phyloP scores from a whole-genome alignment of 1,140 invertebrate species.

The Pseudomyrmex flavicornis region DNA sequence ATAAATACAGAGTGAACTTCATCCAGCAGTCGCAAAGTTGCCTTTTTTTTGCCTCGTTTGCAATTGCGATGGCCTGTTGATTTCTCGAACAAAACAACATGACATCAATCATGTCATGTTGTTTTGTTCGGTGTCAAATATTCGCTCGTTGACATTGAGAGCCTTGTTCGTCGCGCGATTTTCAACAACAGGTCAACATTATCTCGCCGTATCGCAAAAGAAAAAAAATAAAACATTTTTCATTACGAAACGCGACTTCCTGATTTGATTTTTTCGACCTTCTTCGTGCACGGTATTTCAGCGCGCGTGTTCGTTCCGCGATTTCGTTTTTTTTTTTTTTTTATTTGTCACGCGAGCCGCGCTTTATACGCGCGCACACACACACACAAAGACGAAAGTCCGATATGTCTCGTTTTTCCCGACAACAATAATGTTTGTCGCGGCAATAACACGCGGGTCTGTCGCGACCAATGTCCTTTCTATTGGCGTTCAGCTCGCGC shows the following conservation, averaged over 20 bases:
- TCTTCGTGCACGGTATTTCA: not conserved
- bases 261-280: not conserved
- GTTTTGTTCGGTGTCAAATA: not conserved
- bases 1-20: no score
- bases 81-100: no score
- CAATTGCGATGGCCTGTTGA: not conserved
- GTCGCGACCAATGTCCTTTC: not conserved
- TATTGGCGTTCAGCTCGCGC: not conserved
- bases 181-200: not conserved
- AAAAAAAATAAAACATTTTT: not conserved
- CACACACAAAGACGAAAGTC: slow-evolving; percentile 31
- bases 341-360: not conserved
- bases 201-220: not conserved
- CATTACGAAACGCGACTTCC: slow-evolving; percentile 14
- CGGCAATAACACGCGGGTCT: not conserved
- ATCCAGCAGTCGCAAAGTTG: no score
- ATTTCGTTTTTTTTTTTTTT: not conserved
- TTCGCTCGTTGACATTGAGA: not conserved
- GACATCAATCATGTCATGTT: not conserved
- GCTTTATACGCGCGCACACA: not conserved
- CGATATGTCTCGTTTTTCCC: not conserved
- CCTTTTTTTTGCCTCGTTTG: no score
- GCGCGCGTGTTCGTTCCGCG: slow-evolving; percentile 3
- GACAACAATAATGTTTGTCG: not conserved
- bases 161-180: not conserved